phyloP scores from a whole-genome alignment of 2,797 vertebrate genomes.

The Characodon lateralis region DNA sequence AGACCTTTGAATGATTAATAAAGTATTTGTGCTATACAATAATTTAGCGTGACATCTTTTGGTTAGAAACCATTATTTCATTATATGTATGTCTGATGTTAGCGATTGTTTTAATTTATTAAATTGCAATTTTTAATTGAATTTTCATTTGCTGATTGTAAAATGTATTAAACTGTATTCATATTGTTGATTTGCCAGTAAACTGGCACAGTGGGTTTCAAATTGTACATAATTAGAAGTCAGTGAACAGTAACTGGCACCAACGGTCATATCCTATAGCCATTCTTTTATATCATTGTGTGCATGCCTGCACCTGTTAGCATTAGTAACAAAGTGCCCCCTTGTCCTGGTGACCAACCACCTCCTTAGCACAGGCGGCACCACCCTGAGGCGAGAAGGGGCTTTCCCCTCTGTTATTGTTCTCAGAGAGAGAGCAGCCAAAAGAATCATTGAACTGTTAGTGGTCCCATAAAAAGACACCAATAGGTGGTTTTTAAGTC shows the following conservation, averaged over 20 bases:
- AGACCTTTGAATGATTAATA: not conserved
- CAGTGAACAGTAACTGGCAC: not conserved
- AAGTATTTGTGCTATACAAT: not conserved
- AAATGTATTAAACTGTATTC: not conserved
- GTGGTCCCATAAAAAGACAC: slow-evolving; percentile 40
- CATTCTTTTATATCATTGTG: slow-evolving; percentile 1
- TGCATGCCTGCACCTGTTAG: slow-evolving; percentile 78
- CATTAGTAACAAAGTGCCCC: slow-evolving; percentile 74
- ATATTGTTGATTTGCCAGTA: not conserved
- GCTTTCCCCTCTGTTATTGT: slow-evolving; percentile 50
- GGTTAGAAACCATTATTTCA: not conserved
- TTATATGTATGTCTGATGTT: not conserved
- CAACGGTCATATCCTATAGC: not conserved
- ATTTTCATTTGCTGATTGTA: not conserved
- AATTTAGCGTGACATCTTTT: not conserved
- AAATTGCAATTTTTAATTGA: not conserved
- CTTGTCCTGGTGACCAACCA: slow-evolving; percentile 77
- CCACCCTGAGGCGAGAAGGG: slow-evolving; percentile 75
- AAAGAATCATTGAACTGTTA: slow-evolving; percentile 37
- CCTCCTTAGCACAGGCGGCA: slow-evolving; percentile 39
- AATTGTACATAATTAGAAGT: not conserved
- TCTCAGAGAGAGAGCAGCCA: slow-evolving; percentile 21
- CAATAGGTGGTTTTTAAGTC: slow-evolving; percentile 31
- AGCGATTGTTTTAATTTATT: not conserved
- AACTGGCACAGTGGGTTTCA: not conserved